phyloP scores from a whole-genome alignment of 2,113 vertebrate species.

The Lichenostomus cassidix region DNA sequence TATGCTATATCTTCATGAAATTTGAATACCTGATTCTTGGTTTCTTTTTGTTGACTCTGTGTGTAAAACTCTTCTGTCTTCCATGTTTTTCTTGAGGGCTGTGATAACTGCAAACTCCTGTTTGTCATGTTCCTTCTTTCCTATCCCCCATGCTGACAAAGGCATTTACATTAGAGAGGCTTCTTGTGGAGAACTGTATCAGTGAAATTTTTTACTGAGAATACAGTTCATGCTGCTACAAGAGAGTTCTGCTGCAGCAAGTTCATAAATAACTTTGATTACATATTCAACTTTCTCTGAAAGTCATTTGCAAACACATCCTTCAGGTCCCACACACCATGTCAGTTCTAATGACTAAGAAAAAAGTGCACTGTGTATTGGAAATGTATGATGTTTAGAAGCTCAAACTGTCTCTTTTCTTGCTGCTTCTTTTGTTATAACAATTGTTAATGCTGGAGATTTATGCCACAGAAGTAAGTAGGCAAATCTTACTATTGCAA shows the following conservation, averaged over 20 bases:
- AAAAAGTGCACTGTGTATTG: background rate
- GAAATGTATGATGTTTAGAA: background rate
- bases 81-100: background rate
- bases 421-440: background rate
- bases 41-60: background rate
- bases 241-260: background rate
- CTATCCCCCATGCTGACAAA: background rate
- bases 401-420: background rate
- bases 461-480: constrained; percentile 2
- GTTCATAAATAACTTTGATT: constrained; percentile 35
- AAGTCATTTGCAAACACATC: background rate
- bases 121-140: background rate
- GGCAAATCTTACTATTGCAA: constrained; percentile 8
- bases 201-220: constrained; percentile 5
- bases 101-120: rapidly evolving
- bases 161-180: background rate
- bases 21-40: background rate
- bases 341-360: background rate
- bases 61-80: background rate
- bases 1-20: background rate
- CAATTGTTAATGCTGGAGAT: background rate
- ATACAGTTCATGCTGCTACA: background rate
- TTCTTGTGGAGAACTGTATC: background rate
- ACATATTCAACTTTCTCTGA: background rate
- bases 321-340: background rate